Evolutionary conservation across 2,888 invertebrate genomes (phyloP).

Genomic region (Leptarthrus brevirostris): DNA sequence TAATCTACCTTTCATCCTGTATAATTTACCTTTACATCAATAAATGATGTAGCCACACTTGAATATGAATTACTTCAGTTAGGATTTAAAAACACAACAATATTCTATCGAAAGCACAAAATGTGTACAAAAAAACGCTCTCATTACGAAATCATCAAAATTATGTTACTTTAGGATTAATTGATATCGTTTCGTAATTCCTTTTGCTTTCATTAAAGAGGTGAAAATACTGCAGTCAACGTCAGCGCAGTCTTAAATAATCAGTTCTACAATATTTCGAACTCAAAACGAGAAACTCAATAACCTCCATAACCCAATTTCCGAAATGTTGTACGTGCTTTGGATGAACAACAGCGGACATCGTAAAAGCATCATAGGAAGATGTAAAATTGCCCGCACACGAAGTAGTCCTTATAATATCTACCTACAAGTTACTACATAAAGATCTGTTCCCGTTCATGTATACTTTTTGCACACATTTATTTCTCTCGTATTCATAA

Average conservation of each 20-base stretch:
- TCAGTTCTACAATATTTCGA: conserved; percentile 1
- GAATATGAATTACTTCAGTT: too few species aligned
- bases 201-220: background rate
- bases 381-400: background rate
- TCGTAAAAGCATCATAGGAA: background rate
- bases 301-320: conserved; percentile 41
- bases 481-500: conserved; percentile 34
- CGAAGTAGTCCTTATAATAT: background rate
- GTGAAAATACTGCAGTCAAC: background rate
- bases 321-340: conserved; percentile 41
- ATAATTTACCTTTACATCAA: too few species aligned
- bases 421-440: background rate
- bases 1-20: too few species aligned
- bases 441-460: background rate
- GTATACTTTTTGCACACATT: background rate
- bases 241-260: background rate
- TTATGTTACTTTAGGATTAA: too few species aligned
- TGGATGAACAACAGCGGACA: conserved; percentile 15
- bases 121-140: too few species aligned
- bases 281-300: conserved; percentile 27
- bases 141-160: too few species aligned
- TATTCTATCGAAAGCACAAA: too few species aligned
- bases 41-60: too few species aligned
- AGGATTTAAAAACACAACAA: too few species aligned
- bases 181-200: too few species aligned